Evolutionary conservation across 2,797 vertebrate genomes (phyloP), one percentile per base, ranked within the genome.

Genomic region (Podarcis lilfordi): DNA sequence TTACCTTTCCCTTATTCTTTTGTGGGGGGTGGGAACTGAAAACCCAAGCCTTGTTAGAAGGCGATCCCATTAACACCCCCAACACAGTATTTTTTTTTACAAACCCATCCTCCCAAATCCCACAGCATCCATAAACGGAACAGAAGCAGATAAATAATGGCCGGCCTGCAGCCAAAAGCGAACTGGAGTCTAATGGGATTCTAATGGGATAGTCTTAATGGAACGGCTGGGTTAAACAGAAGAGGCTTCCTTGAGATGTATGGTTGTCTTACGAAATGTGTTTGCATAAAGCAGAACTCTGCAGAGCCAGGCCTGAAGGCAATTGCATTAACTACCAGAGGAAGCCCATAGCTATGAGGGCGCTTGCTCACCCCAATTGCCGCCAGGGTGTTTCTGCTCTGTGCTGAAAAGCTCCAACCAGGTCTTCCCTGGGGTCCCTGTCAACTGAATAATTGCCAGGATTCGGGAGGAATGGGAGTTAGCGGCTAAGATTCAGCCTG

Each of bases 311-410:
- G 0, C 80, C 74, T 88, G 83, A 75, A 85, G 86, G 83, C 86
- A 25, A 25, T 1, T 84, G 81, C 59, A 2, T 0, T 75, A 80
- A 82, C 40, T 32, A 45, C 68, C 78, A 86, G 59, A 23, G 89
- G 86, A 76, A 89, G 32, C 40, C 81, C 85, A 79, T n/a, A 0
- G 64, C 87, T 85, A 86, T 89, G 84, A 89, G 55, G 74, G 91
- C 72, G 79, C 89, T 89, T 86, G 86, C 91, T 29, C 80, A 88
- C 29, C 91, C 29, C 88, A 7, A 86, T 68, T 90, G 92, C 69
- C 45, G 72, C 83, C 0, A 0, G 80, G 88, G 83, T 29, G 90
- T 4, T 71, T 87, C 86, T 90, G 91, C 92, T 88, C 85, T 43
- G 75, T 50, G 45, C 69, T 8, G 50, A 59, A 25, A 2, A n/a